Base-by-base conservation (phyloP, 2,113 vertebrate species). In the Hystrix cristata region DNA sequence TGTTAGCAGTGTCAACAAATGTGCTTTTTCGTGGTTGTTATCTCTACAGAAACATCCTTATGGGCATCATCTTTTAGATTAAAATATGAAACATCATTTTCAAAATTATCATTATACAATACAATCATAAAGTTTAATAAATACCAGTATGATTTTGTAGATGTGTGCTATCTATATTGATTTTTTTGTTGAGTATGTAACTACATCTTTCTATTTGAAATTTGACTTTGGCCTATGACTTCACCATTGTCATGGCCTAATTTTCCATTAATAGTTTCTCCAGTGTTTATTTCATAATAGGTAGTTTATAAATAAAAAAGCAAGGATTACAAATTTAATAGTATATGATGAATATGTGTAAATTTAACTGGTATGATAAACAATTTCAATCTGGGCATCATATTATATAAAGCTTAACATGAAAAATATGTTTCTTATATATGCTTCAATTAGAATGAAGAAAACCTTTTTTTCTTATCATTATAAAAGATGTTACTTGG, bases 261-360 rank as follows among this genome's bases (percentile, higher is more conserved):
- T 27, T 69, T 60, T 48, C 7, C 53, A 16, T 19, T 38, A 43
- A 10, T 11, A 29, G 23, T 38, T 71, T 81, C 12, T 67, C 31
- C 8, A 6, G 13, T 34, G 16, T 38, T 59, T 57, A 59, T 1
- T 57, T 65, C 27, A 34, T 27, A 48, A 57, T 48, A 53, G 7
- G 14, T 38, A 65, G 21, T 3, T 60, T 25, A 53, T 53, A 64
- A 48, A 43, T 80, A 12, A 6, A 43, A 67, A 51, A 23, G 27
- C 29, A 74, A 57, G 55, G 5, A 19, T 43, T 13, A 1, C 25
- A 13, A 62, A 21, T 57, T 51, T 55, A 67, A 57, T 12, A 51
- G 0, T 25, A 19, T 10, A 34, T 25, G 11, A 7, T 3, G 4
- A 51, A 65, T 84, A 59, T 4, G 18, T 13, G 1, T 23, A 25